Base-by-base conservation (phyloP, 1,140 invertebrate genomes). In the Spodoptera litura region DNA sequence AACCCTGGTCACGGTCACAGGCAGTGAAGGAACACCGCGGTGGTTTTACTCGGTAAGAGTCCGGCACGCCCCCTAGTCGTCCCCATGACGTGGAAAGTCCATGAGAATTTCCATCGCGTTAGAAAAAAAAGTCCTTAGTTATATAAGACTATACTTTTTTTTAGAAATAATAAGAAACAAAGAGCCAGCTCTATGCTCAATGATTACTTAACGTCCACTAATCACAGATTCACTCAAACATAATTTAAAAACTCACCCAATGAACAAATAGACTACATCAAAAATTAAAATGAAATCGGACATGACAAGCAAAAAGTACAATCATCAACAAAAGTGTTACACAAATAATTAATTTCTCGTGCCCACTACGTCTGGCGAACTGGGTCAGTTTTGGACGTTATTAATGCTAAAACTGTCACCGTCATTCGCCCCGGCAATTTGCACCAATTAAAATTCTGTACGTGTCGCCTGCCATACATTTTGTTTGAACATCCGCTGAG, bases 401-500 rank as follows among this genome's bases (percentile, higher is more conserved):
- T 76, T 76, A 76, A 76, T 76, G 74, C 74, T 76, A 76, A 76
- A 76, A 76, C 74, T 76, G 74, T 76, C 74, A 62, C 58, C 62
- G 74, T 76, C 74, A 76, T 27, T 76, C 74, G 61, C 59, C 25
- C 25, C 31, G 31, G 62, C 77, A 80, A 83, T 83, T 80, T 78
- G 38, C 81, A 59, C 78, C 81, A 70, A 83, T 83, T 83, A 78
- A 78, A 80, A 83, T 83, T 78, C 81, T 27, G 64, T 70, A 61
- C 73, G 72, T 76, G 78, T 78, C 53, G 56, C 15, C n/a, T 44
- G 58, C 56, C 79, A 83, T 83, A 80, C 78, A 79, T 83, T 80
- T 80, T 80, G 81, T 83, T 83, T 83, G 81, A 66, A 64, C 59
- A 64, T 66, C 74, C 74, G 52, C 52, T 52, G 74, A 76, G 74